These are phyloP conservation scores for Gorsachius magnificus DNA, from an alignment of 2,797 vertebrate genomes.

Conservation along the genomic window DNA sequence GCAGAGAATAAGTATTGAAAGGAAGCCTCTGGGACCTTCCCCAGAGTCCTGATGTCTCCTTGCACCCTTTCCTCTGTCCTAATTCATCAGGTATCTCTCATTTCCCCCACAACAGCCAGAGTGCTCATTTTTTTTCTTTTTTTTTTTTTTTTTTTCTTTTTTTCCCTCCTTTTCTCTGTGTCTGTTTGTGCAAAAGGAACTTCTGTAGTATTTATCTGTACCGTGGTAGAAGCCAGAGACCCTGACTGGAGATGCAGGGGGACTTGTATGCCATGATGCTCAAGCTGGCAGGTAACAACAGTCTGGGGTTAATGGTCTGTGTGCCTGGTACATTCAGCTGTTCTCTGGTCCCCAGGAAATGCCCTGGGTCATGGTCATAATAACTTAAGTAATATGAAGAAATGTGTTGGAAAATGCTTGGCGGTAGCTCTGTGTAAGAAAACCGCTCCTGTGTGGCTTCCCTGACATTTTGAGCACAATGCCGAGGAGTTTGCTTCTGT, in stretches of 20 bases:
- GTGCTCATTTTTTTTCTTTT: accelerated
- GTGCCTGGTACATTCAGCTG: background rate
- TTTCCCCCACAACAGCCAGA: background rate
- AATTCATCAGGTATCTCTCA: accelerated
- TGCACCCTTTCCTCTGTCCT: background rate
- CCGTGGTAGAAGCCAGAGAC: background rate
- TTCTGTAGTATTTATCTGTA: background rate
- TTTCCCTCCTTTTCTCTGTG: background rate
- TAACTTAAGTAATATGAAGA: conserved; percentile 36
- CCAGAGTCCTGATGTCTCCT: background rate
- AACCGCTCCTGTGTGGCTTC: background rate
- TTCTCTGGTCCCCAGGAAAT: background rate
- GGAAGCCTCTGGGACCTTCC: background rate
- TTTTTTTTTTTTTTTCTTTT: background rate
- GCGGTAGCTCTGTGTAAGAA: background rate
- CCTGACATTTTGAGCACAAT: background rate
- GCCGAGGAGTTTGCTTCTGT: background rate
- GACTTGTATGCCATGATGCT: background rate
- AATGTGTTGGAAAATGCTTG: conserved; percentile 1
- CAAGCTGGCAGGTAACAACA: background rate
- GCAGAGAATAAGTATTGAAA: background rate
- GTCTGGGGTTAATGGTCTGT: background rate
- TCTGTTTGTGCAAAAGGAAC: background rate
- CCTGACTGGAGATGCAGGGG: background rate
- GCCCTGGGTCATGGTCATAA: background rate